Base-by-base conservation (phyloP, 2,888 invertebrate genomes). In the Machimus rusticus region DNA sequence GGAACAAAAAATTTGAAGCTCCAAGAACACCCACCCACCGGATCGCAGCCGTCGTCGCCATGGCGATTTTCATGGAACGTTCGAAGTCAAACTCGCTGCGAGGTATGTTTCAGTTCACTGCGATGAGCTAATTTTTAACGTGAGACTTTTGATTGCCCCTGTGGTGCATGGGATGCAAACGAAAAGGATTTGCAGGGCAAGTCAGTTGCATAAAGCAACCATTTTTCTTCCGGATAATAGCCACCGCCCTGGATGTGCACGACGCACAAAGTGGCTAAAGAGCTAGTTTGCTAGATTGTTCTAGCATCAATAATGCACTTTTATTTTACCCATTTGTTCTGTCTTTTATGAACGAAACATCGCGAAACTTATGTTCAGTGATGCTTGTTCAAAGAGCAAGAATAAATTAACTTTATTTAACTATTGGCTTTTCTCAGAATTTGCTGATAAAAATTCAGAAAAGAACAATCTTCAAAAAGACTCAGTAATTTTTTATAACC, bases 41-140 rank as follows among this genome's bases (percentile, higher is more conserved):
- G 2, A 76, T 39, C n/a, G 74, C 31, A 16, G 28, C 43, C 43
- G 16, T 16, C 14, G 43, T 34, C n/a, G 19, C 37, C 37, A n/a
- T 76, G 34, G 19, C 28, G 37, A 37, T 39, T 82, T 55, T 57
- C 57, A 37, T 66, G 51, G 51, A 55, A 19, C 39, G 19, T 39
- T 51, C 28, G n/a, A 79, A 82, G 39, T 82, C n/a, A 2, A 8
- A 76, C n/a, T 37, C 28, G 34, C 51, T 28, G 23, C 46, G 46
- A 28, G 51, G 51, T 55, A 51, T 46, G 79, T n/a, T 46, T 4
- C 9, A 39, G 39, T 46, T 51, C 51, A n/a, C 43, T 1, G n/a
- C 12, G 46, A 46, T 79, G 79, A 55, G 79, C 79, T 79, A 79
- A 79, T 79, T 79, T 79, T 79, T 51, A 79, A 51, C 31, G 23